Evolutionary conservation across 1,140 invertebrate species (phyloP).

Genomic region (Whitmania pigra): DNA sequence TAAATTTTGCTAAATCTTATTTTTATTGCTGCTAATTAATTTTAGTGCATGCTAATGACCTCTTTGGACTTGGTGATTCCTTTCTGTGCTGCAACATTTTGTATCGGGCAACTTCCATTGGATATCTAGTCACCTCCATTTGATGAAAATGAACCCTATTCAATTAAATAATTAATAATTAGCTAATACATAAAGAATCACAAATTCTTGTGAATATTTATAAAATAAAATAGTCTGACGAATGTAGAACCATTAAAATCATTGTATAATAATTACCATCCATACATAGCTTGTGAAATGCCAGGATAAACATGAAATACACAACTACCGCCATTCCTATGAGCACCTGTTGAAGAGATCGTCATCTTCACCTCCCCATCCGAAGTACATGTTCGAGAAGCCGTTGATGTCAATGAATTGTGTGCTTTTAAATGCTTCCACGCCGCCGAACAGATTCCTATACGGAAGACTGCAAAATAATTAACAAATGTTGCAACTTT

Average conservation of each 20-base stretch:
- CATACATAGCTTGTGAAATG: not conserved
- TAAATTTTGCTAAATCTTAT: not conserved
- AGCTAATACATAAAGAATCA: not conserved
- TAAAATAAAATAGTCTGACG: conserved; percentile 1
- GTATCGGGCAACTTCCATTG: conserved; percentile 69
- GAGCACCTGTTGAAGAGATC: conserved; percentile 24
- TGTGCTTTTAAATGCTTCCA: conserved; percentile 19
- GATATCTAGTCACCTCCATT: conserved; percentile 71
- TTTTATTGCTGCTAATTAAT: too few species aligned
- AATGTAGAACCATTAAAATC: not conserved
- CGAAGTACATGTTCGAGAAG: conserved; percentile 27
- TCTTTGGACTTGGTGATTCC: conserved; percentile 72
- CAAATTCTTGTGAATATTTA: not conserved
- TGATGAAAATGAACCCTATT: conserved; percentile 55
- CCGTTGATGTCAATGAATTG: conserved; percentile 26
- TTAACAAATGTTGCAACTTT: too few species aligned
- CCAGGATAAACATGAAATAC: not conserved
- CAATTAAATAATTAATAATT: not conserved
- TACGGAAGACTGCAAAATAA: conserved; percentile 24
- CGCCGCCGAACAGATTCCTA: conserved; percentile 26
- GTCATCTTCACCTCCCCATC: conserved; percentile 30
- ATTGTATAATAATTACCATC: not conserved
- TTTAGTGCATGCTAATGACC: conserved; percentile 47
- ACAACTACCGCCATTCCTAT: not conserved
- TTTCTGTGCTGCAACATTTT: conserved; percentile 77